Percentiles rank a stretch among this genome's conserved stretches.
Conservation (phyloP, 2,888 invertebrate genomes). For the Neoascia interrupta region DNA sequence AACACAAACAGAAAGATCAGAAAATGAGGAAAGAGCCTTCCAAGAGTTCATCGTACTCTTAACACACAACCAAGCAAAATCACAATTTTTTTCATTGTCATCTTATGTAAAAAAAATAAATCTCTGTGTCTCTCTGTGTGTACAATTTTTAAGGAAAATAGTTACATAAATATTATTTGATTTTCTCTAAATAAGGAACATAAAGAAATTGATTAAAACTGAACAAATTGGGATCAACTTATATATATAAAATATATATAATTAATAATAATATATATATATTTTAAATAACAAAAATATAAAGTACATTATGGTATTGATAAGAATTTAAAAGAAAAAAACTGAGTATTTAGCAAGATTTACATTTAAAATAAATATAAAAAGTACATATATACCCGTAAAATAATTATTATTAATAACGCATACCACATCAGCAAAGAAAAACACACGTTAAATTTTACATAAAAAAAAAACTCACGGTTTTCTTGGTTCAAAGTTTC, state of each 20-base stretch:
- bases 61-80: slow-evolving; percentile 31
- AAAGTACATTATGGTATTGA: slow-evolving; percentile 68
- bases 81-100: slow-evolving; percentile 58
- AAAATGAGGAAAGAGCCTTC: slow-evolving; percentile 39
- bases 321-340: slow-evolving; percentile 53
- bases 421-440: slow-evolving; percentile 63
- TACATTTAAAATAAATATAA: slow-evolving; percentile 68
- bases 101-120: slow-evolving; percentile 41
- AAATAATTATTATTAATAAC: slow-evolving; percentile 65
- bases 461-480: slow-evolving; percentile 31
- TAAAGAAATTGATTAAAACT: slow-evolving; percentile 74
- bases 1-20: slow-evolving; percentile 42
- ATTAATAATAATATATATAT: slow-evolving; percentile 72
- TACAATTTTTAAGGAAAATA: slow-evolving; percentile 63
- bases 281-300: slow-evolving; percentile 59
- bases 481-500: slow-evolving; percentile 59
- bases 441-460: slow-evolving; percentile 46
- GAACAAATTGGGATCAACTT: slow-evolving; percentile 80
- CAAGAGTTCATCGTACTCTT: slow-evolving; percentile 46
- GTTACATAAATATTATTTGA: slow-evolving; percentile 59
- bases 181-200: slow-evolving; percentile 53
- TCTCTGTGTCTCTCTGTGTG: slow-evolving; percentile 66
- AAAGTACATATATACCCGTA: slow-evolving; percentile 60
- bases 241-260: slow-evolving; percentile 78
- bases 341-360: slow-evolving; percentile 68